Conservation (phyloP, 37 sponge, comb jelly and placozoan genomes). For the Petrosia ficiformis region DNA sequence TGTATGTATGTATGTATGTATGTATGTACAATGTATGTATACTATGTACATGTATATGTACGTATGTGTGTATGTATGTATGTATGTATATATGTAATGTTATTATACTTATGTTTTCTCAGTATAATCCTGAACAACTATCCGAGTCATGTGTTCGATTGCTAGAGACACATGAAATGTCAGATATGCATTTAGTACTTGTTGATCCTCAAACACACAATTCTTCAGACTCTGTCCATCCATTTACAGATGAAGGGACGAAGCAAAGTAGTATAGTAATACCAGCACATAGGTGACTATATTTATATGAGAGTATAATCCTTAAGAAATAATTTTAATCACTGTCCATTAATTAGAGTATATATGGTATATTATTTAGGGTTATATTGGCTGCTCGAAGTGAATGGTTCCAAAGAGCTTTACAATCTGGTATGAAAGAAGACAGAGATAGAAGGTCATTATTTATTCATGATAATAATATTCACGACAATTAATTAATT, state of each 20-base stretch:
- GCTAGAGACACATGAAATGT: slow-evolving; percentile 17
- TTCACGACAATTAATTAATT: background rate
- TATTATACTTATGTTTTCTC: background rate
- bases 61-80: slow-evolving; percentile 3
- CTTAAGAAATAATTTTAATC: background rate
- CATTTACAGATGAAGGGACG: background rate
- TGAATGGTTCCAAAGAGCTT: slow-evolving; percentile 55
- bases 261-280: slow-evolving; percentile 30
- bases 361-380: background rate
- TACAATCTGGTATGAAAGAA: slow-evolving; percentile 71
- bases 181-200: slow-evolving; percentile 53
- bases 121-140: slow-evolving; percentile 6
- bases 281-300: slow-evolving; percentile 44
- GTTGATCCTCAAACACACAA: background rate
- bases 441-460: slow-evolving; percentile 42
- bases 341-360: background rate
- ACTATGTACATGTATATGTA: too few relatives aligned
- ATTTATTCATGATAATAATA: background rate
- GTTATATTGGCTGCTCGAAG: slow-evolving; percentile 60
- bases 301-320: too few relatives aligned
- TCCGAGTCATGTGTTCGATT: slow-evolving; percentile 39
- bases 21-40: background rate
- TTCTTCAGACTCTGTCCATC: background rate
- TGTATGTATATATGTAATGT: background rate
- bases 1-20: slow-evolving; percentile 6